These are phyloP conservation scores for Delichon dasypus DNA, from an alignment of 2,797 vertebrate genomes.

Conservation along the genomic window DNA sequence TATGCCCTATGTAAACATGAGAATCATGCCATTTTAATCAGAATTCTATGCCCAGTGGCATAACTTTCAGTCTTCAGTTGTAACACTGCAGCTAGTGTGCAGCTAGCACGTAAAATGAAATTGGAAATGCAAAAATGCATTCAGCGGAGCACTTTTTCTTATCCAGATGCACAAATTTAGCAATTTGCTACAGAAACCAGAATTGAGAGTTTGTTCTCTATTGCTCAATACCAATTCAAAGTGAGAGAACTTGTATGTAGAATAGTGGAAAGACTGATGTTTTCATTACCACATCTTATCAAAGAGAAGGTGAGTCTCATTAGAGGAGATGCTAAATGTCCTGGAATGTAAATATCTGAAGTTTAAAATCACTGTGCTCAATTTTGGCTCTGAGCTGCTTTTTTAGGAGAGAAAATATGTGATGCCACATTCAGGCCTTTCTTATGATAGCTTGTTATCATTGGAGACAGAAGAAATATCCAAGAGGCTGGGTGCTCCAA, in stretches of 20 bases:
- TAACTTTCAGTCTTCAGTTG: slow-evolving; percentile 16
- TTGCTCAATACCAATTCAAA: neutral
- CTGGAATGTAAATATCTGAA: neutral
- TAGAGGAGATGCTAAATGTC: neutral
- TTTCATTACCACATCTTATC: neutral
- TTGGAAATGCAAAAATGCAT: neutral
- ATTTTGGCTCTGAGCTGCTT: neutral
- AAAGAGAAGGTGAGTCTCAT: neutral
- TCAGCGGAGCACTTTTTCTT: neutral
- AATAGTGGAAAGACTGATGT: neutral
- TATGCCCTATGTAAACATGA: neutral
- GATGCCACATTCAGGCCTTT: neutral
- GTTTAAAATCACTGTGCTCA: neutral
- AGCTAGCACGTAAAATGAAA: neutral
- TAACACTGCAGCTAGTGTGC: neutral
- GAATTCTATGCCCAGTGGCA: neutral
- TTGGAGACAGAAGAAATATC: neutral
- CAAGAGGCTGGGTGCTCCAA: neutral
- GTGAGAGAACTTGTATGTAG: neutral
- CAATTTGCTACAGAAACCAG: neutral
- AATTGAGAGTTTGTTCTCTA: neutral
- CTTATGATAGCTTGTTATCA: neutral
- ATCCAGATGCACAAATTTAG: neutral
- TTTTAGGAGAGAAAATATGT: neutral
- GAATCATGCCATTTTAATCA: slow-evolving; percentile 12